Conservation (phyloP, 2,888 invertebrate genomes). For the Euproctis similis region DNA sequence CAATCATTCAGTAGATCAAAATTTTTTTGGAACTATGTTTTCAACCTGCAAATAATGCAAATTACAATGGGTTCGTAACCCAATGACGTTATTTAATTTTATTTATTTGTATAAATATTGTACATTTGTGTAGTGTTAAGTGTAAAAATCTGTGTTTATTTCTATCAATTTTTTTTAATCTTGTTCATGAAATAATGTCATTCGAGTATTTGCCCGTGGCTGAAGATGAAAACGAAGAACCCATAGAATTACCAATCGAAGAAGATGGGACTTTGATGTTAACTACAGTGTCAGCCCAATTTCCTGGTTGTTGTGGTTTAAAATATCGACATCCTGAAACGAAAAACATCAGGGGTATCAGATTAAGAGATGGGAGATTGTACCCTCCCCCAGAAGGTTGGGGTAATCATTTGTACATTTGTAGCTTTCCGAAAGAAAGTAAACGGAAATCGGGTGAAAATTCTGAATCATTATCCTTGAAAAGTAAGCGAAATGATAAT, state of each 20-base stretch:
- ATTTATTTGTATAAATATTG: constrained; percentile 64
- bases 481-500: constrained; percentile 95
- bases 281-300: constrained; percentile 96
- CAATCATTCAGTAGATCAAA: constrained; percentile 44
- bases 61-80: constrained; percentile 73
- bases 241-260: constrained; percentile 97
- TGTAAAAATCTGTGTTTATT: constrained; percentile 60
- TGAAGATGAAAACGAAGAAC: constrained; percentile 98
- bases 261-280: constrained; percentile 95
- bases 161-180: constrained; percentile 54
- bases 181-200: constrained; percentile 74
- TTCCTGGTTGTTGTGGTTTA: constrained; percentile 96
- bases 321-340: constrained; percentile 97
- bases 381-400: constrained; percentile 94
- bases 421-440: constrained; percentile 92
- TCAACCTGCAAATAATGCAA: constrained; percentile 47
- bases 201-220: constrained; percentile 90
- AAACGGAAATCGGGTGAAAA: constrained; percentile 96
- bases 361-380: constrained; percentile 92
- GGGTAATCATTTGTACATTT: constrained; percentile 85
- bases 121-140: constrained; percentile 70
- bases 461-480: constrained; percentile 87
- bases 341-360: constrained; percentile 90
- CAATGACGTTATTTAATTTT: constrained; percentile 73
- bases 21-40: constrained; percentile 54